These are phyloP conservation scores for Anarhynchus alexandrinus DNA, from an alignment of 2,113 vertebrate genomes.

Conservation along the genomic window DNA sequence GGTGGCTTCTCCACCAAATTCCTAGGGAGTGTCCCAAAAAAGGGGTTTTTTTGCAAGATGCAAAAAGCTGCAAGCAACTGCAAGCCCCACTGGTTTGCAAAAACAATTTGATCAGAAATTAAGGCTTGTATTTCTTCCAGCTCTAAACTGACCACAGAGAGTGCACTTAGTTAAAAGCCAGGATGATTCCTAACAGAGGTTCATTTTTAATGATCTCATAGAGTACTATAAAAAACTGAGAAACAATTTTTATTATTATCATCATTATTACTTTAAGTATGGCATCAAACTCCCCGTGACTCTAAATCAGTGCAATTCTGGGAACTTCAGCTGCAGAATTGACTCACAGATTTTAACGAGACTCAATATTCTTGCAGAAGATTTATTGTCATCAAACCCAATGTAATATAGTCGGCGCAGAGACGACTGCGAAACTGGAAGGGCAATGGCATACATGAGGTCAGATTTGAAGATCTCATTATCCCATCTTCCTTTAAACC, in stretches of 20 bases:
- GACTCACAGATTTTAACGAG: not conserved
- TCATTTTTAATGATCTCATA: not conserved
- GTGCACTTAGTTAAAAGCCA: not conserved
- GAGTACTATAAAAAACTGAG: not conserved
- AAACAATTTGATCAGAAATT: not conserved
- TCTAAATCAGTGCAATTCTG: not conserved
- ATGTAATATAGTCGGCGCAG: rapidly evolving
- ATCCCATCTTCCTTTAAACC: not conserved
- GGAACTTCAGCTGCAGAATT: not conserved
- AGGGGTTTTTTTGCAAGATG: rapidly evolving
- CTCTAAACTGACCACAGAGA: not conserved
- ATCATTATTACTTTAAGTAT: not conserved
- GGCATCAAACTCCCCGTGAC: rapidly evolving
- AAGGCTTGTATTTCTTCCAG: not conserved
- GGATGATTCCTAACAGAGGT: not conserved
- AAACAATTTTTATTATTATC: not conserved
- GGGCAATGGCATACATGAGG: not conserved
- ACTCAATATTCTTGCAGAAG: not conserved
- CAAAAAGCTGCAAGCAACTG: not conserved
- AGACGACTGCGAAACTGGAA: not conserved
- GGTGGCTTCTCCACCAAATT: not conserved
- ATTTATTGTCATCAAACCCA: not conserved
- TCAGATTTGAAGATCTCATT: not conserved
- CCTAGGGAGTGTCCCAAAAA: not conserved
- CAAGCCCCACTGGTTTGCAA: not conserved